Conservation (phyloP, 2,797 vertebrate genomes). For the Otolemur crassicaudatus region DNA sequence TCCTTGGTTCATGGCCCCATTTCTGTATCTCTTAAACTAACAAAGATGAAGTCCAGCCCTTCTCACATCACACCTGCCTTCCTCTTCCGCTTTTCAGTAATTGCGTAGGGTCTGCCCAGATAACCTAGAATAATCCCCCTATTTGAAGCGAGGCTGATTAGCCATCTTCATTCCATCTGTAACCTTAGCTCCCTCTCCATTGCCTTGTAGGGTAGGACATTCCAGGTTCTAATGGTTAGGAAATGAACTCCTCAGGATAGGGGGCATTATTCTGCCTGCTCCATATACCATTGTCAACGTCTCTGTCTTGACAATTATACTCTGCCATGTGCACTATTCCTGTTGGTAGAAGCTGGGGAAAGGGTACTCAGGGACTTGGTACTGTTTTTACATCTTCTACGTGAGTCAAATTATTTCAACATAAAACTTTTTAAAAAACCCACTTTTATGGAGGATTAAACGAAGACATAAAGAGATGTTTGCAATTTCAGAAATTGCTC, state of each 20-base stretch:
- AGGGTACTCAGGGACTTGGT: neutral
- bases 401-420: conserved; percentile 19
- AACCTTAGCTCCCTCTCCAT: neutral
- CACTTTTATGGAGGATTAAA: neutral
- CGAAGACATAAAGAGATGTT: neutral
- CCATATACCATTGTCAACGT: neutral
- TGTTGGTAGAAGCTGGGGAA: neutral
- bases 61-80: neutral
- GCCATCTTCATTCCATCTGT: neutral
- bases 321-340: neutral
- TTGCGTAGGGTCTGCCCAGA: neutral
- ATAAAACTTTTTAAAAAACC: neutral
- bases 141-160: neutral
- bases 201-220: neutral
- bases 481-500: neutral
- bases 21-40: neutral
- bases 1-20: neutral
- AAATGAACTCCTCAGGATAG: neutral
- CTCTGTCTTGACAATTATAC: neutral
- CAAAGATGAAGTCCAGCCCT: neutral
- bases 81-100: neutral
- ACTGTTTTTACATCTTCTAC: neutral
- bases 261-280: neutral
- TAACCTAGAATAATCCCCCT: neutral
- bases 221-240: neutral